These are phyloP conservation scores for Phasia obesa DNA, from an alignment of 2,888 invertebrate species.

Conservation along the genomic window DNA sequence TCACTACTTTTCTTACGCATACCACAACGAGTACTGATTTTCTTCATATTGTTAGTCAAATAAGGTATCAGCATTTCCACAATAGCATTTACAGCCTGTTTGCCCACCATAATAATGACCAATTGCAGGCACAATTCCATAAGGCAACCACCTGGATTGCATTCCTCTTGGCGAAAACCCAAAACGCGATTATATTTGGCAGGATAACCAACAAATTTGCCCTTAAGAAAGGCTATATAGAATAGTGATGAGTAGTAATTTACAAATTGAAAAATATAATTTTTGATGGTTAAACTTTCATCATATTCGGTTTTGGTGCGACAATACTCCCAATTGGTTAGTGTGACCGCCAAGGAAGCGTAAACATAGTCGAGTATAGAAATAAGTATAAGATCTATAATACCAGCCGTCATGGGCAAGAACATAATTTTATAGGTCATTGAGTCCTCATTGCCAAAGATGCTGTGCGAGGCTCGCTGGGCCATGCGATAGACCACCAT, in stretches of 20 bases:
- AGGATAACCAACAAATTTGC: conserved; percentile 91
- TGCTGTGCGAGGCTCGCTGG: conserved; percentile 84
- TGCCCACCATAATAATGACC: conserved; percentile 93
- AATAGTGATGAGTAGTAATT: conserved; percentile 95
- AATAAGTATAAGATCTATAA: conserved; percentile 90
- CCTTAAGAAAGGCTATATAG: conserved; percentile 91
- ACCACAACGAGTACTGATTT: conserved; percentile 83
- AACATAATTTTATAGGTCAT: conserved; percentile 86
- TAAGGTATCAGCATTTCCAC: conserved; percentile 90
- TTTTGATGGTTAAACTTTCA: conserved; percentile 92
- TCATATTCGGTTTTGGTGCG: conserved; percentile 94
- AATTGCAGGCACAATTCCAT: conserved; percentile 93
- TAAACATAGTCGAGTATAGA: conserved; percentile 89
- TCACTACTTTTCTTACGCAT: conserved; percentile 80
- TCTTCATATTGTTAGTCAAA: conserved; percentile 83
- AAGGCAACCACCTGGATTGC: conserved; percentile 92
- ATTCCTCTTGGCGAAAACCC: conserved; percentile 89
- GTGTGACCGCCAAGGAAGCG: conserved; percentile 85
- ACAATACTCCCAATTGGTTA: conserved; percentile 89
- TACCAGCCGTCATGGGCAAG: conserved; percentile 89
- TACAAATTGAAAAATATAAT: conserved; percentile 93
- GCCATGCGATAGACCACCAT: conserved; percentile 91
- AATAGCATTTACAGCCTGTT: conserved; percentile 90
- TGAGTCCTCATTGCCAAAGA: conserved; percentile 83
- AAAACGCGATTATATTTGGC: conserved; percentile 89